phyloP scores from a whole-genome alignment of 1,140 invertebrate genomes.

The Atta texana region DNA sequence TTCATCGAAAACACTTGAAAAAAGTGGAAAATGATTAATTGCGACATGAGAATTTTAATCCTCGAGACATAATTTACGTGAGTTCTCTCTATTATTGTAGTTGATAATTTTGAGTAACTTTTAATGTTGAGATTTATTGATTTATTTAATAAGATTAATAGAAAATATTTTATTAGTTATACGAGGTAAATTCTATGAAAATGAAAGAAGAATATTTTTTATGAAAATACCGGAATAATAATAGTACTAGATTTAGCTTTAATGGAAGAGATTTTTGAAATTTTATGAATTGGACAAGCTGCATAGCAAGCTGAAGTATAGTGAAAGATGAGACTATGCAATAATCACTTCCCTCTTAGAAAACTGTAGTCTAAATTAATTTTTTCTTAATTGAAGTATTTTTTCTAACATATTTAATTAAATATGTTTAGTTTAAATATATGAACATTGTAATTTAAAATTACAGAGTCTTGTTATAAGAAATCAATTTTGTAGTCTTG shows the following conservation, averaged over 20 bases:
- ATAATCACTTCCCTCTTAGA: not conserved
- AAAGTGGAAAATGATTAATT: not conserved
- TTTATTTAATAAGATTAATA: not conserved
- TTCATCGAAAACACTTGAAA: not conserved
- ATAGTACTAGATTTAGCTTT: not conserved
- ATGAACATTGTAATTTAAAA: not conserved
- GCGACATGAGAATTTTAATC: not conserved
- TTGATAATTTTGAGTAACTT: not conserved
- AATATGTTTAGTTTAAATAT: not conserved
- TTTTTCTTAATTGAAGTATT: not conserved
- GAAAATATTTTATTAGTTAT: not conserved
- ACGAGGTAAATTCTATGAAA: not conserved
- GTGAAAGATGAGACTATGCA: not conserved
- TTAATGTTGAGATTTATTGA: not conserved
- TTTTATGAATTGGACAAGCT: not conserved
- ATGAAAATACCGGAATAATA: not conserved
- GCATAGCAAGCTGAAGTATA: not conserved
- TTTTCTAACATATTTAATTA: not conserved
- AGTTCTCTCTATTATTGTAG: not conserved
- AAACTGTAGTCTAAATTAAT: not conserved
- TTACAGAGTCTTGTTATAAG: not conserved
- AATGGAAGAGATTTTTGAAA: not conserved
- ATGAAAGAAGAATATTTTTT: not conserved
- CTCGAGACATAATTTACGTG: not conserved
- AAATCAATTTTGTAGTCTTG: not conserved